Conservation (phyloP, 2,888 invertebrate species). For the Oligia strigilis region DNA sequence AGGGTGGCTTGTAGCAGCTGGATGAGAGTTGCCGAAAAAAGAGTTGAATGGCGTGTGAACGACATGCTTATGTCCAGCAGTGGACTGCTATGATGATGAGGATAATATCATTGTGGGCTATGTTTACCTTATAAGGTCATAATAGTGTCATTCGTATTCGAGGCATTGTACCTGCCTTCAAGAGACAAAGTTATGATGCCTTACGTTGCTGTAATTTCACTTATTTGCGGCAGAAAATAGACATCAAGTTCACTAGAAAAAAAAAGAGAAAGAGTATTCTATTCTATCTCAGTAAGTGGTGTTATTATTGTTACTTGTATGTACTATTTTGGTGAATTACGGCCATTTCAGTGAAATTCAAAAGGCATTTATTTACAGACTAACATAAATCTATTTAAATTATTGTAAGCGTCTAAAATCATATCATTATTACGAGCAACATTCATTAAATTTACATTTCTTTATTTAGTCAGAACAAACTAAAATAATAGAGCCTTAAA, state of each 20-base stretch:
- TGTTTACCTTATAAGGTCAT: no score
- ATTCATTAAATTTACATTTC: slow-evolving; percentile 33
- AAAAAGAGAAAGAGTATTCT: no score
- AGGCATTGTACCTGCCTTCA: no score
- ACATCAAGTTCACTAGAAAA: not conserved
- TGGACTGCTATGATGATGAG: not conserved
- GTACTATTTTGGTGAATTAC: not conserved
- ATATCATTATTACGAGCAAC: not conserved
- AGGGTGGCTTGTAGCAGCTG: not conserved
- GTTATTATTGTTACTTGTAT: not conserved
- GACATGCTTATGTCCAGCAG: not conserved
- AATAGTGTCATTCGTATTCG: no score
- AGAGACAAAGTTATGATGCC: no score
- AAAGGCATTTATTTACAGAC: not conserved
- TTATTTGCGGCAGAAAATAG: not conserved
- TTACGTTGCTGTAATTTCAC: not conserved
- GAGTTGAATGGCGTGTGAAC: not conserved
- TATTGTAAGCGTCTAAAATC: slow-evolving; percentile 10
- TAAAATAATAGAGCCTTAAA: slow-evolving; percentile 13
- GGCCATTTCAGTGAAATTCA: not conserved
- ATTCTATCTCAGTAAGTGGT: not conserved
- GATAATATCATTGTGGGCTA: no score
- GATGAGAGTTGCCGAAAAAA: no score
- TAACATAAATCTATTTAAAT: slow-evolving; percentile 8
- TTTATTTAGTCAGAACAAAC: slow-evolving; percentile 3